These are phyloP conservation scores for Myopa tessellatipennis DNA, from an alignment of 2,888 invertebrate genomes.

Conservation along the genomic window DNA sequence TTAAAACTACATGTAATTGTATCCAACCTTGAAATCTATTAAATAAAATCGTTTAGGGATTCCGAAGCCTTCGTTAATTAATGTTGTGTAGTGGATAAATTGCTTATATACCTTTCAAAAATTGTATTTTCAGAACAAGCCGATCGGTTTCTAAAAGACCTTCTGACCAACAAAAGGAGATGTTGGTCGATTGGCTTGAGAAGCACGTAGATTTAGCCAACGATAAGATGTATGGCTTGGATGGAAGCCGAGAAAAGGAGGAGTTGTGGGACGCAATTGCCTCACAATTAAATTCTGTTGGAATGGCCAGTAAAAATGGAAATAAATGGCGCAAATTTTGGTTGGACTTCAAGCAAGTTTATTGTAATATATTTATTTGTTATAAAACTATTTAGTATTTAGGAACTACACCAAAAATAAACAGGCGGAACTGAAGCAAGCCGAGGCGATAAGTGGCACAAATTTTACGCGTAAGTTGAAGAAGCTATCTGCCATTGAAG, in stretches of 20 bases:
- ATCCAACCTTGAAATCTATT: too few species aligned
- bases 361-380: neutral
- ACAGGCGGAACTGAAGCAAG: neutral
- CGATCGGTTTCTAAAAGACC: constrained; percentile 7
- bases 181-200: constrained; percentile 4
- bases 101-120: neutral
- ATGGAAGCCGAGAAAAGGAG: neutral
- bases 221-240: neutral
- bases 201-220: neutral
- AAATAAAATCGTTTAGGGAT: too few species aligned
- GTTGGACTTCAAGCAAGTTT: constrained; percentile 9
- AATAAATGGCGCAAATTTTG: constrained; percentile 6
- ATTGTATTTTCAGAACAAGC: constrained; percentile 1
- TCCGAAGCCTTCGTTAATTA: neutral
- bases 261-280: neutral
- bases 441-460: neutral
- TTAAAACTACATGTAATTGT: too few species aligned
- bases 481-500: neutral
- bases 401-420: constrained; percentile 3
- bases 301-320: neutral
- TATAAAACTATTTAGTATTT: neutral
- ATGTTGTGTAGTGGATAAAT: neutral
- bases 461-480: neutral
- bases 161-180: constrained; percentile 7
- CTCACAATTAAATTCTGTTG: constrained; percentile 5